Evolutionary conservation across 2,113 vertebrate species (phyloP).

Genomic region (Archilochus colubris): DNA sequence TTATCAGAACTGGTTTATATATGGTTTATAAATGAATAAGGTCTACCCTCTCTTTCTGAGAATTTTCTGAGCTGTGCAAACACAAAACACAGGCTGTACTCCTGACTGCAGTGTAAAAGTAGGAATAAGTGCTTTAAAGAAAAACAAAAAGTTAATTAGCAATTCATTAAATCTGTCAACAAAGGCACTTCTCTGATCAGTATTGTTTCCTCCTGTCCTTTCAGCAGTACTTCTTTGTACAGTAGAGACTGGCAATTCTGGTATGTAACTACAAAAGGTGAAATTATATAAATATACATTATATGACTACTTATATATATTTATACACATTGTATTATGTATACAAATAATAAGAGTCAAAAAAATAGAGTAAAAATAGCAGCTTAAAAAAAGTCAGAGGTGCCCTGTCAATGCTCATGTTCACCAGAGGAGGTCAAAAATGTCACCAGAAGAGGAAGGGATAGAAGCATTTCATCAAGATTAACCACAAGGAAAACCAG

Average conservation of each 20-base stretch:
- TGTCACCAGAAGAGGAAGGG: neutral
- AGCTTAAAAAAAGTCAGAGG: neutral
- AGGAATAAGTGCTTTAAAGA: neutral
- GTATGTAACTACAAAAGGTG: too few species aligned
- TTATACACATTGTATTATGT: too few species aligned
- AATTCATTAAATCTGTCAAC: neutral
- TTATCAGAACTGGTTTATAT: neutral
- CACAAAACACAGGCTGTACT: neutral
- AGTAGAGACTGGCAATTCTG: neutral
- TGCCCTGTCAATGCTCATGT: accelerated
- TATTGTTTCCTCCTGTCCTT: neutral
- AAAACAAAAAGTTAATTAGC: neutral
- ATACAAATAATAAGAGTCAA: too few species aligned
- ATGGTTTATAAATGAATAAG: neutral
- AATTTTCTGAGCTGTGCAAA: neutral
- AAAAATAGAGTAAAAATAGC: too few species aligned
- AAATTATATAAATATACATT: too few species aligned
- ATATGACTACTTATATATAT: too few species aligned
- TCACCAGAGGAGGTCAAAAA: accelerated
- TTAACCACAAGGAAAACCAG: neutral
- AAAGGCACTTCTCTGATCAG: neutral
- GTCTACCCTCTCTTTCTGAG: neutral
- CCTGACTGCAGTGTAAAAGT: neutral
- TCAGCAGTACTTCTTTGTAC: neutral
- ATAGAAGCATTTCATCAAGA: neutral